These are phyloP conservation scores for Indri indri DNA, from an alignment of 2,113 vertebrate genomes.

Conservation along the genomic window DNA sequence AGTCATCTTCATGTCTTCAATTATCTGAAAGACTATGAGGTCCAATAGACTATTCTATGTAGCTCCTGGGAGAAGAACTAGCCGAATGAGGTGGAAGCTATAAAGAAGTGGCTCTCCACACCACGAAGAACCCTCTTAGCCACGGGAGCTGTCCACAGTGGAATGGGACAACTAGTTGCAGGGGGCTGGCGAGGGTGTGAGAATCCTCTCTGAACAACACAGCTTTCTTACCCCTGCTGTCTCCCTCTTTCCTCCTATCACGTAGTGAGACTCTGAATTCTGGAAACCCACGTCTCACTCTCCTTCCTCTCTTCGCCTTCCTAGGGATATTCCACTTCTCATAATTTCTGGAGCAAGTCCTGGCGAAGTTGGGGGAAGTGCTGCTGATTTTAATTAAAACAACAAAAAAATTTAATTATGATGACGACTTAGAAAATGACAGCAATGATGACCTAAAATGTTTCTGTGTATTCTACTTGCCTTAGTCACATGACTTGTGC, in stretches of 20 bases:
- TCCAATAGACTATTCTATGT: not conserved
- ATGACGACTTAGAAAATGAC: not conserved
- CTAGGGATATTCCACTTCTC: not conserved
- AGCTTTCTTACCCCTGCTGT: not conserved
- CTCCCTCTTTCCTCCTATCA: not conserved
- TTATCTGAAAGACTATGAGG: not conserved
- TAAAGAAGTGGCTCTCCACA: too few relatives aligned
- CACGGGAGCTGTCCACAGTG: not conserved
- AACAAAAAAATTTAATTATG: not conserved
- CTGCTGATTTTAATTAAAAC: not conserved
- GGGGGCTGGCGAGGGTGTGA: not conserved
- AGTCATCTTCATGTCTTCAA: not conserved
- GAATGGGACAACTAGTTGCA: accelerated
- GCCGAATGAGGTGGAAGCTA: not conserved
- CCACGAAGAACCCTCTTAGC: accelerated
- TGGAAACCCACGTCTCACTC: not conserved
- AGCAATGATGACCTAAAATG: not conserved
- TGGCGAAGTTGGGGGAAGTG: not conserved
- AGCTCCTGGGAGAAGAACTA: not conserved
- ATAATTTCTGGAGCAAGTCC: not conserved
- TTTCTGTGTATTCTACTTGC: not conserved
- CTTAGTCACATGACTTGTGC: not conserved
- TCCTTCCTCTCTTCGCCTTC: not conserved
- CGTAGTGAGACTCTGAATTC: not conserved
- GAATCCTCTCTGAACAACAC: not conserved